A percentile compares a stretch with the other conserved stretches of the same genome.
phyloP scores from a whole-genome alignment of 23 tunicate species.

The Aplidium turbinatum region DNA sequence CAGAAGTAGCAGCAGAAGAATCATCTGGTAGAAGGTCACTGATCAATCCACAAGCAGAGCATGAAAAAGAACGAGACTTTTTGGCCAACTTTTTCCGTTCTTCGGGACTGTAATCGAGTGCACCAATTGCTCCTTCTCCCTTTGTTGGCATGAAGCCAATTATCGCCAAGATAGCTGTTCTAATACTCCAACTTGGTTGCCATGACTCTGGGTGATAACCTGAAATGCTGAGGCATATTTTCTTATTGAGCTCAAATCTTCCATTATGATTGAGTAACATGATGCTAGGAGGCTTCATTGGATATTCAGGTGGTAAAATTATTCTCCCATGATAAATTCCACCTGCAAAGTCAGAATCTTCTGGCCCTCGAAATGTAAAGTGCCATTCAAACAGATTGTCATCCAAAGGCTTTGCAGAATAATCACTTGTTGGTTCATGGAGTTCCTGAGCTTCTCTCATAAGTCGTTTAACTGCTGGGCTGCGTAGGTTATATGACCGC shows the following conservation, averaged over 20 bases:
- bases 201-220: conserved; percentile 99
- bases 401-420: conserved; percentile 92
- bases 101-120: conserved; percentile 84
- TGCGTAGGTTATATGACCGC: conserved; percentile 47
- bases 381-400: conserved; percentile 99
- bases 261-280: conserved; percentile 94
- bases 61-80: conserved; percentile 53
- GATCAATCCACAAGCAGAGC: conserved; percentile 71
- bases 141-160: conserved; percentile 97
- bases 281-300: conserved; percentile 99
- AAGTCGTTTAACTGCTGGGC: conserved; percentile 90
- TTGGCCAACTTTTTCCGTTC: conserved; percentile 85
- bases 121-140: conserved; percentile 98
- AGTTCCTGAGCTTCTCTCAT: conserved; percentile 95
- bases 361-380: conserved; percentile 97
- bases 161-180: conserved; percentile 96
- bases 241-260: conserved; percentile 93
- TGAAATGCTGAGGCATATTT: conserved; percentile 96
- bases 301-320: conserved; percentile 94
- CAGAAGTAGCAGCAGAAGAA: not conserved
- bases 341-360: conserved; percentile 84
- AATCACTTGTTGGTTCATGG: conserved; percentile 71
- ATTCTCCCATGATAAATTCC: conserved; percentile 97
- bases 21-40: conserved; percentile 31
- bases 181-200: conserved; percentile 99